Conservation (phyloP, 2,113 vertebrate genomes). For the Nothobranchius furzeri region DNA sequence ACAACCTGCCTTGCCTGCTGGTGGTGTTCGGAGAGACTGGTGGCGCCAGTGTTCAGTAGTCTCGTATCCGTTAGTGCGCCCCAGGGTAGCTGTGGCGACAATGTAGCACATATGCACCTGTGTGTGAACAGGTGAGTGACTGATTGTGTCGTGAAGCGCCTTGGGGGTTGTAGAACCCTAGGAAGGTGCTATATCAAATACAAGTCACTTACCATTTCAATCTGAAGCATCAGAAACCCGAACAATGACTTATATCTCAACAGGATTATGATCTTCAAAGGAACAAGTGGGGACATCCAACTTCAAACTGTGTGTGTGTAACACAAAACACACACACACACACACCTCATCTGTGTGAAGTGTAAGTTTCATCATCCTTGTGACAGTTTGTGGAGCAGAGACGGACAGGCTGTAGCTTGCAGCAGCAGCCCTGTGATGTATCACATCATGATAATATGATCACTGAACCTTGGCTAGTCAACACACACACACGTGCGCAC, state of each 20-base stretch:
- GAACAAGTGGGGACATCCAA: neutral
- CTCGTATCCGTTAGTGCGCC: too few species aligned
- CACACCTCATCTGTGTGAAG: neutral
- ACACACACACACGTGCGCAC: constrained; percentile 3
- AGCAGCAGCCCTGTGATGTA: constrained; percentile 41
- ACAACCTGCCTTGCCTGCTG: too few species aligned
- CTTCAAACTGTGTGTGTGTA: neutral
- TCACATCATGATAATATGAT: constrained; percentile 28
- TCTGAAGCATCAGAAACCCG: neutral
- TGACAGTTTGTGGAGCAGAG: constrained; percentile 17
- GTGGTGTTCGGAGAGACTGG: too few species aligned
- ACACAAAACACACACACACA: neutral
- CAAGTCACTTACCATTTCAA: too few species aligned
- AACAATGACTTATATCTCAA: neutral
- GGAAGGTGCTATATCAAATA: too few species aligned
- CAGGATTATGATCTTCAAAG: neutral
- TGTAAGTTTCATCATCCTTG: constrained; percentile 12
- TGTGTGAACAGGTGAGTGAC: too few species aligned
- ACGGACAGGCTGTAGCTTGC: constrained; percentile 49
- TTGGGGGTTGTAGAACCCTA: too few species aligned
- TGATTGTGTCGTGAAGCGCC: too few species aligned
- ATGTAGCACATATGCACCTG: too few species aligned
- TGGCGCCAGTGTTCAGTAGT: too few species aligned
- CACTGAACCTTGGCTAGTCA: constrained; percentile 37
- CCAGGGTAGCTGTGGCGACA: too few species aligned